Base-by-base conservation (phyloP, 2,113 vertebrate species). In the Cairina moschata region DNA sequence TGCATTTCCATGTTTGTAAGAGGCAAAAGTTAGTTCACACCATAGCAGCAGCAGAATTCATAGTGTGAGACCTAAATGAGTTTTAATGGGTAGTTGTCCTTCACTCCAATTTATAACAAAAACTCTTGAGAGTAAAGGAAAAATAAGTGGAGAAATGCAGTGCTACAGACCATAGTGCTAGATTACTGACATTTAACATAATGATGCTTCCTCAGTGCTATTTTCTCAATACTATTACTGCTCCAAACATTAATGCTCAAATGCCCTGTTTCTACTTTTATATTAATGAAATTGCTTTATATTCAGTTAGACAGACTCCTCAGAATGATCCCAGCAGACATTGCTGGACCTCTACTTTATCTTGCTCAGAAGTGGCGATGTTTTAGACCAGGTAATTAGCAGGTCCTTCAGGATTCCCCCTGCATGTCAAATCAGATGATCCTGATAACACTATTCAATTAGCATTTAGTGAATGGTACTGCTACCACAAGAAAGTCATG, bases 1-100 rank as follows among this genome's bases (percentile, higher is more conserved):
- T 56, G 54, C 52, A 73, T 90, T 95, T 92, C 58, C 62, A 21
- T 21, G 21, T 60, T 86, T 84, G 48, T 60, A 48, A 74, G 29
- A 73, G 38, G 52, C 34, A 54, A 78, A 86, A 91, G 83, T 88
- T 79, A 44, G 65, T 86, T 92, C 72, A 56, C 1, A 4, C 28
- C 69, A 62, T n/a, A 77, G 84, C 26, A 94, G 66, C 83, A 78
- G 44, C 20, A 86, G 40, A 46, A 78, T 83, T 91, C 77, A 54
- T 13, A 62, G 54, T 21, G 80, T 73, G 73, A 87, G 82, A 31
- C n/a, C 22, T 89, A 88, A 95, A 86, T 82, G 59, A 82, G 31
- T 88, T 86, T 87, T 92, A 94, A 96, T 96, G 77, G 50, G 66
- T 50, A 88, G 50, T 75, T 95, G 95, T 84, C 65, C 72, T 65